These are phyloP conservation scores for Noctua comes DNA, from an alignment of 2,888 invertebrate species.

Conservation along the genomic window DNA sequence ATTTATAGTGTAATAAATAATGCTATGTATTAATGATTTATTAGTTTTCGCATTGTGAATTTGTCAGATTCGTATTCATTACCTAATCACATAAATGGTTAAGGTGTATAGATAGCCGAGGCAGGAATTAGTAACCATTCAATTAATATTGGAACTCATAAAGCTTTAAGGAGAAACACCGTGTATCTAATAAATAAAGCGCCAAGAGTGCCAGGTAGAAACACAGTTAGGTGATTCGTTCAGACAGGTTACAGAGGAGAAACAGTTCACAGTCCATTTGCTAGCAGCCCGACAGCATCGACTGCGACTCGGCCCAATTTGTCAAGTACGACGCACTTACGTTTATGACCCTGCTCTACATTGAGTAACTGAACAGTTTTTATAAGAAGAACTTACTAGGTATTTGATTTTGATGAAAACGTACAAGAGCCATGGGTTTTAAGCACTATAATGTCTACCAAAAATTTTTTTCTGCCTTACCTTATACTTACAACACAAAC, in stretches of 20 bases:
- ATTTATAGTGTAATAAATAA: constrained; percentile 12
- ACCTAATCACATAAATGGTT: neutral
- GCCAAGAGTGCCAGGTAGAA: constrained; percentile 4
- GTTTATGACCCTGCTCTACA: constrained; percentile 14
- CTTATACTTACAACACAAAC: neutral
- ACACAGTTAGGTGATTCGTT: constrained; percentile 40
- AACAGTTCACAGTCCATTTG: constrained; percentile 64
- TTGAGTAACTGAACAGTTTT: constrained; percentile 5
- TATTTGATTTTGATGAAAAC: neutral
- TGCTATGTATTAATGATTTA: constrained; percentile 6
- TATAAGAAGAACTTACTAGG: neutral
- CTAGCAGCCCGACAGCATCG: constrained; percentile 42
- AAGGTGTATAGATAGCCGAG: neutral
- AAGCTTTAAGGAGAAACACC: neutral
- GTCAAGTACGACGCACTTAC: constrained; percentile 30
- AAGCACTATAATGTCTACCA: neutral
- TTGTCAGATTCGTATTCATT: neutral
- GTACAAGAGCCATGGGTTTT: no score
- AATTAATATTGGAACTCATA: constrained; percentile 11
- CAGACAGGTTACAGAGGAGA: constrained; percentile 45
- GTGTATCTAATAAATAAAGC: constrained; percentile 28
- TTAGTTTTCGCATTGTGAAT: constrained; percentile 14
- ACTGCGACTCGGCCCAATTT: constrained; percentile 47
- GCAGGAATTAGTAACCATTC: neutral
- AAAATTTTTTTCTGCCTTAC: neutral